Percentiles rank a stretch among this genome's conserved stretches.
phyloP scores from a whole-genome alignment of 2,888 invertebrate genomes.

The Lasioglossum vierecki region DNA sequence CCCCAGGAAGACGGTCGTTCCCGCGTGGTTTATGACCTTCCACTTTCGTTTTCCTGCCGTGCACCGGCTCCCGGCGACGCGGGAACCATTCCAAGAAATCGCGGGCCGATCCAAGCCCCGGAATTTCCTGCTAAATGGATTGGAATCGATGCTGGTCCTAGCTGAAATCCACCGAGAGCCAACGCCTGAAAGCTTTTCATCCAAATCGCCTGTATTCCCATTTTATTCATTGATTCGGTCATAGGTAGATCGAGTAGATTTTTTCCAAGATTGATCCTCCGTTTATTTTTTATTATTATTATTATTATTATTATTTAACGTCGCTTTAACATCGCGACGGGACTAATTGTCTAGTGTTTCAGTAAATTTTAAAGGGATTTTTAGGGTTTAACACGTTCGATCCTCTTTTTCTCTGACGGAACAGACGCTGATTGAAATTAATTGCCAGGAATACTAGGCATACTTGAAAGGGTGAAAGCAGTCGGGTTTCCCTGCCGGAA shows the following conservation, averaged over 20 bases:
- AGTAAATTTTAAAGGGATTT: too few species aligned
- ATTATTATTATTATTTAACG: too few species aligned
- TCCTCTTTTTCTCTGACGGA: not conserved
- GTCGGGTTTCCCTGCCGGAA: not conserved
- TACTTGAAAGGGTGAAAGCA: not conserved
- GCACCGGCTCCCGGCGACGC: not conserved
- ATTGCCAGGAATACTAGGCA: not conserved
- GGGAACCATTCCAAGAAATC: constrained; percentile 38
- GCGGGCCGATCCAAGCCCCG: constrained; percentile 23
- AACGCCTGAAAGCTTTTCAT: constrained; percentile 8
- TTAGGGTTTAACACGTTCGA: not conserved
- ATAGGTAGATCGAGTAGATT: not conserved
- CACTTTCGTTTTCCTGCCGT: constrained; percentile 49
- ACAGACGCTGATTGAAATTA: not conserved
- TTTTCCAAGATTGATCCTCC: not conserved
- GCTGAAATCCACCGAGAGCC: not conserved
- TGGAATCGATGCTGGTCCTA: constrained; percentile 29
- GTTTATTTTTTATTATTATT: not conserved
- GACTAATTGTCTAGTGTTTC: too few species aligned
- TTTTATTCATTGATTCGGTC: not conserved
- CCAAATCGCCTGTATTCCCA: not conserved
- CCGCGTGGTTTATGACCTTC: constrained; percentile 60
- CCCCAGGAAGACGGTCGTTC: constrained; percentile 45
- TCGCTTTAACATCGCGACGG: too few species aligned
- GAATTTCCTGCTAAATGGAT: constrained; percentile 35